Base-by-base conservation (phyloP, 2,113 vertebrate genomes). In the Pomatorhinus ruficollis region DNA sequence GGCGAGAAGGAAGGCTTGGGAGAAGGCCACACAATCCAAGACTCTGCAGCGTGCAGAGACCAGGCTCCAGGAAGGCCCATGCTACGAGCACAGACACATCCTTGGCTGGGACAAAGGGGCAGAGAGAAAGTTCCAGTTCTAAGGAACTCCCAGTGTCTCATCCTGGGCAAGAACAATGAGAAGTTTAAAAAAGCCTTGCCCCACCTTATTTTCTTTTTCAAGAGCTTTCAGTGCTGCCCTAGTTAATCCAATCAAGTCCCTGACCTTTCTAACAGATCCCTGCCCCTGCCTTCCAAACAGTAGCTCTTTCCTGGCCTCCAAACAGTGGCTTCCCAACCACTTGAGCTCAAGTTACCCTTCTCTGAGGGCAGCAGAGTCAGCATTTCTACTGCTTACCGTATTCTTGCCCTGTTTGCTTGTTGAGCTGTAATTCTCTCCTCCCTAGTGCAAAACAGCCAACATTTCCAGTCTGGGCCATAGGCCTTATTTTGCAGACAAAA, bases 161-260 rank as follows among this genome's bases (percentile, higher is more conserved):
- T 61, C 12, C 40, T 18, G 9, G 12, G 7, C 4, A 7, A 59
- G 28, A 69, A 16, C 64, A 66, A 64, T 25, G 15, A 50, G 14
- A 49, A 68, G 28, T 11, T 13, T 1, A 56, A 72, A 79, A 84
- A 79, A 12, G 19, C 57, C 22, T 74, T 53, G 33, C 39, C 31
- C 5, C 35, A 60, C 47, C 31, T 79, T 28, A 45, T 28, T 75
- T 66, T 61, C 52, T 65, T 74, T 70, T 21, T 53, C 44, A 83
- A 40, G 82, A 77, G 24, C 65, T 87, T 93, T 86, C 79, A 84
- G 5, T 40, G 56, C 37, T 19, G 23, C 5, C 9, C 44, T 22
- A 81, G 61, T 87, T 96, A 90, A 96, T 94, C 47, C 40, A 44
- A 47, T 61, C 66, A 78, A 78, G 77, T 65, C 61, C 63, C 63